Percentiles rank a stretch among this genome's conserved stretches.
These are phyloP conservation scores for Coregonus sp. DNA, from an alignment of 2,797 vertebrate species.

Conservation along the genomic window DNA sequence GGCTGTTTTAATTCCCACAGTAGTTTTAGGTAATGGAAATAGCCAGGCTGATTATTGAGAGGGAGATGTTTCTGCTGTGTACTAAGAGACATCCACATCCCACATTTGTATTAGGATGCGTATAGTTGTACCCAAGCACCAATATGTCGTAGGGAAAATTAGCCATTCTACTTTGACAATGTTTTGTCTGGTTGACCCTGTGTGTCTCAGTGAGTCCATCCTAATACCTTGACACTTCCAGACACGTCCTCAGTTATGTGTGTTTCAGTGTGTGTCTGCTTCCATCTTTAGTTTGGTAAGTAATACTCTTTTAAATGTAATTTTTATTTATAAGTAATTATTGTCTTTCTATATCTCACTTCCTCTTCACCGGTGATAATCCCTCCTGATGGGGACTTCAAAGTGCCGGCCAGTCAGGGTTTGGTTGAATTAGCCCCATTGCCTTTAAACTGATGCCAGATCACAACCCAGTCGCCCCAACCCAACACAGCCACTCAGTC, in stretches of 20 bases:
- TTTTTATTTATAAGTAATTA: background rate
- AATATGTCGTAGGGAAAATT: background rate
- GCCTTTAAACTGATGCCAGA: no score
- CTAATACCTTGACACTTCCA: no score
- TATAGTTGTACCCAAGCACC: background rate
- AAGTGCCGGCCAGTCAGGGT: no score
- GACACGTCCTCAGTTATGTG: no score
- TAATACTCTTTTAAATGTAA: background rate
- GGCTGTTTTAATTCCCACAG: conserved; percentile 60
- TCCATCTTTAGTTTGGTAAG: background rate
- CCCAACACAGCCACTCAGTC: no score
- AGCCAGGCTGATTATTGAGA: conserved; percentile 57
- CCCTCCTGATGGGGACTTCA: no score
- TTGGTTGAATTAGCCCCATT: no score
- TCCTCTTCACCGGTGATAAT: background rate
- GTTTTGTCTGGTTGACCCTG: background rate
- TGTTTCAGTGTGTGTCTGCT: background rate
- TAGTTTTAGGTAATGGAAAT: conserved; percentile 53
- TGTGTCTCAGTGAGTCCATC: no score
- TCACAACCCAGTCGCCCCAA: no score
- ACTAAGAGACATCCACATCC: conserved; percentile 9
- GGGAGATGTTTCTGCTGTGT: background rate
- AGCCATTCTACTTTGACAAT: background rate
- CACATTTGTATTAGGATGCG: background rate
- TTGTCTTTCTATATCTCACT: conserved; percentile 14